A percentile compares a stretch with the other conserved stretches of the same genome.
Evolutionary conservation across 1,140 invertebrate species (phyloP).

Genomic region (Neodiprion lecontei): DNA sequence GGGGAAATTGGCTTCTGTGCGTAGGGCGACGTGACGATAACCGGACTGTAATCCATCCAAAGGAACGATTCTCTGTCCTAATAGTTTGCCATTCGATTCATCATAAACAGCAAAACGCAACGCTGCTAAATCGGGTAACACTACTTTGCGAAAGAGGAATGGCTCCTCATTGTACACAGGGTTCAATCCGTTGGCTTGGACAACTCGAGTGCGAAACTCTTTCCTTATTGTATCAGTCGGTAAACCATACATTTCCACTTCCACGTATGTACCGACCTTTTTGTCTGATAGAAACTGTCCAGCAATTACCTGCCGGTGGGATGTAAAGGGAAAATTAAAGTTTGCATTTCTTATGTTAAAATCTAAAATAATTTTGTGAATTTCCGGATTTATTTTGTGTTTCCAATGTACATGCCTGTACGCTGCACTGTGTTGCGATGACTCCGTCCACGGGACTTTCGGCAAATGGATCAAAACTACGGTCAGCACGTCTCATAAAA

Average conservation of each 20-base stretch:
- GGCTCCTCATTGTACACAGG: conserved; percentile 98
- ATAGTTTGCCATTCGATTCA: conserved; percentile 90
- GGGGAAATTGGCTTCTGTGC: conserved; percentile 99
- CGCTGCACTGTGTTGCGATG: conserved; percentile 97
- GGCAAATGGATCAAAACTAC: conserved; percentile 98
- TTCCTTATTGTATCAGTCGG: conserved; percentile 98
- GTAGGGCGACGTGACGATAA: conserved; percentile 95
- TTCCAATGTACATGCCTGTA: conserved; percentile 73
- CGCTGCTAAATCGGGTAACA: conserved; percentile 97
- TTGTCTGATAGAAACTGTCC: conserved; percentile 99
- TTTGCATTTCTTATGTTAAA: background rate
- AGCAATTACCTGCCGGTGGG: conserved; percentile 85
- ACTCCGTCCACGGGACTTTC: conserved; percentile 99
- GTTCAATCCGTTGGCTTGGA: conserved; percentile 96
- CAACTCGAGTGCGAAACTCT: conserved; percentile 95
- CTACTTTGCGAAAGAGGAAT: conserved; percentile 97
- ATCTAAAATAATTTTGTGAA: background rate
- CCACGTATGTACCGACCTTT: conserved; percentile 98
- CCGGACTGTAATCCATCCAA: conserved; percentile 97
- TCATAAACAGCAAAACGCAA: conserved; percentile 98
- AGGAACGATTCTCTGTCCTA: conserved; percentile 97
- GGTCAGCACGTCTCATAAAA: conserved; percentile 96
- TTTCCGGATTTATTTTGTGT: background rate
- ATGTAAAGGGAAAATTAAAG: background rate
- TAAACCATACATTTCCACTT: conserved; percentile 99